Evolutionary conservation across 2,113 vertebrate species (phyloP).

Genomic region (Eidolon helvum): DNA sequence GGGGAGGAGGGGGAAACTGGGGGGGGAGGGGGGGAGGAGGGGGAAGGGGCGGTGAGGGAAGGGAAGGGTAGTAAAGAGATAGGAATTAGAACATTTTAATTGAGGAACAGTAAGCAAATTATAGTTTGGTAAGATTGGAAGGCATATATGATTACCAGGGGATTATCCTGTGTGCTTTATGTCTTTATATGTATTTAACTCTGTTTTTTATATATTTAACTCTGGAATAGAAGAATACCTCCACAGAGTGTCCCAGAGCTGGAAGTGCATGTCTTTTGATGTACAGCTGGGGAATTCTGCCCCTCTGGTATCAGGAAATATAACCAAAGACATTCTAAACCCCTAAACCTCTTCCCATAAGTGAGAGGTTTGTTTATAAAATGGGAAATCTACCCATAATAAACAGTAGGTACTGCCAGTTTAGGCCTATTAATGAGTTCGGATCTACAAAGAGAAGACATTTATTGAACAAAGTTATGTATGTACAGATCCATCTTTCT

Average conservation of each 20-base stretch:
- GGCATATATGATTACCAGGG: background rate
- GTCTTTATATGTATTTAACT: background rate
- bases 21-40: no score
- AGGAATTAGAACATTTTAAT: background rate
- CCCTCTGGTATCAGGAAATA: background rate
- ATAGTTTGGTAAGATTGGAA: constrained; percentile 18
- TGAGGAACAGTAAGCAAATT: constrained; percentile 24
- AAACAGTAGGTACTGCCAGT: background rate
- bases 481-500: constrained; percentile 1
- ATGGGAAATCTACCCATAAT: constrained; percentile 19
- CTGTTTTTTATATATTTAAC: background rate
- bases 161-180: background rate
- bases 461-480: background rate
- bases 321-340: constrained; percentile 1
- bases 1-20: no score
- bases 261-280: background rate
- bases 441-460: background rate
- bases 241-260: background rate
- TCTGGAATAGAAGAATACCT: background rate
- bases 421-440: background rate
- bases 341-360: constrained; percentile 10
- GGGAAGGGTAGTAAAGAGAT: background rate
- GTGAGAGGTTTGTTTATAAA: constrained; percentile 30
- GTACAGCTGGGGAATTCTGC: background rate
- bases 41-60: no score